phyloP scores from a whole-genome alignment of 2,797 vertebrate species.

The Pangasius djambal region DNA sequence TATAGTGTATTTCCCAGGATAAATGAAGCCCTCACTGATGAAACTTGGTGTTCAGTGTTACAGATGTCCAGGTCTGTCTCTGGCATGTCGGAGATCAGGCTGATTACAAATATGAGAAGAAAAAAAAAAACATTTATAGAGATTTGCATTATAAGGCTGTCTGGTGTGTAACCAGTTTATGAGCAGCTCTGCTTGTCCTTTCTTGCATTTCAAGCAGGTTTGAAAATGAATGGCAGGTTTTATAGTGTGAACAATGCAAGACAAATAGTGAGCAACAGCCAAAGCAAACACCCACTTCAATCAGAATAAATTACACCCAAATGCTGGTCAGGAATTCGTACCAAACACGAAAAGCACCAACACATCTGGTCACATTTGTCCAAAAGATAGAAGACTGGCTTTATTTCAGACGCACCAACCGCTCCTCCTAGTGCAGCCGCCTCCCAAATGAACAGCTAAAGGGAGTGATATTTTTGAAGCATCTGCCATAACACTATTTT shows the following conservation, averaged over 20 bases:
- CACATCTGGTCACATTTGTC: neutral
- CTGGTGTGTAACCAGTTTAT: neutral
- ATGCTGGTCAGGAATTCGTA: neutral
- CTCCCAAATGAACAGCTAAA: neutral
- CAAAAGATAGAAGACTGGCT: neutral
- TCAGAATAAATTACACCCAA: constrained; percentile 4
- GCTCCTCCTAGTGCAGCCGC: neutral
- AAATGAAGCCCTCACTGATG: neutral
- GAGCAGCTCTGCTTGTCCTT: neutral
- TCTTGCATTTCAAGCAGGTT: neutral
- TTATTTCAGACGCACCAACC: neutral
- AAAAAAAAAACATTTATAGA: neutral
- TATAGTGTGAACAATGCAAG: neutral
- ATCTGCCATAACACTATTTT: neutral
- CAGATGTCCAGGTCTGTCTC: neutral
- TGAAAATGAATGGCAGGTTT: neutral
- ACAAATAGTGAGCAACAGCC: neutral
- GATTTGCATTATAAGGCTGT: neutral
- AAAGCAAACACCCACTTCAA: neutral
- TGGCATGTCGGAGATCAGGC: neutral
- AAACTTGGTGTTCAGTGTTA: neutral
- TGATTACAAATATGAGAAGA: neutral
- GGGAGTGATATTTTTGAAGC: neutral
- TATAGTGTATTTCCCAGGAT: neutral
- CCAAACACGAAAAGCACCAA: neutral